These are phyloP conservation scores for Diadema setosum DNA, from an alignment of 35 echinoderm and acorn worm species.

Conservation along the genomic window DNA sequence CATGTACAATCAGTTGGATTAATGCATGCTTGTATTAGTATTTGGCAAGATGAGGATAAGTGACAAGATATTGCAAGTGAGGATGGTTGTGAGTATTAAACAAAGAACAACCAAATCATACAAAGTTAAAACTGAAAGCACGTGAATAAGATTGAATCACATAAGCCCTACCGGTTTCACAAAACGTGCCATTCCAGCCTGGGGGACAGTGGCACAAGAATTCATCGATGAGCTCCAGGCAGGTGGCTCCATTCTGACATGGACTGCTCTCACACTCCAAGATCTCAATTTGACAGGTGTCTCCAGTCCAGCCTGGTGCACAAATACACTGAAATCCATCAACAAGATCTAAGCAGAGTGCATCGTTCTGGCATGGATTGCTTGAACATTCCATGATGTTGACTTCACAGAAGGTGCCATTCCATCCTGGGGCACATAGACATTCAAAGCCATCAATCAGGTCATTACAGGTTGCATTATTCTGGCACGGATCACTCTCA, in stretches of 20 bases:
- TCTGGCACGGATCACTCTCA: background rate
- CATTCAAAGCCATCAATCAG: background rate
- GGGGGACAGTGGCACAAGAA: constrained; percentile 37
- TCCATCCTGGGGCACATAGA: background rate
- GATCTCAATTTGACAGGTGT: constrained; percentile 27
- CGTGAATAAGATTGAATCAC: too few relatives aligned
- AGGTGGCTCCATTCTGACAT: constrained; percentile 68
- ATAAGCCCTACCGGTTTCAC: too few relatives aligned
- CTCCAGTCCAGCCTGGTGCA: constrained; percentile 23
- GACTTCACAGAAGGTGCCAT: constrained; percentile 20
- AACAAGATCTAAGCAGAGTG: background rate
- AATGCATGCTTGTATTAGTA: too few relatives aligned
- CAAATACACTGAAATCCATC: constrained; percentile 36
- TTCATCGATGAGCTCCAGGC: background rate
- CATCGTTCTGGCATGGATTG: constrained; percentile 59
- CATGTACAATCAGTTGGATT: too few relatives aligned
- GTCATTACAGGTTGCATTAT: constrained; percentile 20
- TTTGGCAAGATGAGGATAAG: too few relatives aligned
- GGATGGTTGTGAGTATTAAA: too few relatives aligned
- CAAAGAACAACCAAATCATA: too few relatives aligned
- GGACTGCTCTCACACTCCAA: constrained; percentile 8
- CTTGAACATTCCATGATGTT: constrained; percentile 46
- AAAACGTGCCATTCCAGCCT: constrained; percentile 36
- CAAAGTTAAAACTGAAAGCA: too few relatives aligned
- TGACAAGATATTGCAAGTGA: too few relatives aligned